Percentiles rank a stretch among this genome's conserved stretches.
Conservation (phyloP, 2,888 invertebrate genomes). For the Clunio marinus region DNA sequence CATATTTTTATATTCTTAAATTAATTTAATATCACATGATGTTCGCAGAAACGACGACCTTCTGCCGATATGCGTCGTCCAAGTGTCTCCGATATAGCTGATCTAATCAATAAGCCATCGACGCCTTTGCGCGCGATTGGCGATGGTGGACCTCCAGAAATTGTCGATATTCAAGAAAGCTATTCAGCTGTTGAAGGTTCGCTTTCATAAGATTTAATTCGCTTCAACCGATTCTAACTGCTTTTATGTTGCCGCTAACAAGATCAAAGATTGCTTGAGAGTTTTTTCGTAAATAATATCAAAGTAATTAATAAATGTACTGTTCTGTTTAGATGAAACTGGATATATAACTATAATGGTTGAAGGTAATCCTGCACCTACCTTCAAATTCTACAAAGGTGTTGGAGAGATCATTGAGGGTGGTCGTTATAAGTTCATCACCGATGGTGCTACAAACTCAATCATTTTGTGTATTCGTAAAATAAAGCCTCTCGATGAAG, state of each 20-base stretch:
- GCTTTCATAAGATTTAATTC: slow-evolving; percentile 10
- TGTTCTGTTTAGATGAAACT: slow-evolving; percentile 53
- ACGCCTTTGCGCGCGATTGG: slow-evolving; percentile 80
- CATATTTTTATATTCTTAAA: not conserved
- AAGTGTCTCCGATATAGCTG: slow-evolving; percentile 85
- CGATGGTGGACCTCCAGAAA: slow-evolving; percentile 78
- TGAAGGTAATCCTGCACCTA: slow-evolving; percentile 91
- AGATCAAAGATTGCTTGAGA: not conserved
- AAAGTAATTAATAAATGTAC: not conserved
- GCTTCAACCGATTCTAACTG: no score
- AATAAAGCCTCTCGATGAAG: slow-evolving; percentile 95
- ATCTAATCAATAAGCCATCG: slow-evolving; percentile 84
- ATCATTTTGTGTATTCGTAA: slow-evolving; percentile 94
- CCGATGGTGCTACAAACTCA: slow-evolving; percentile 88
- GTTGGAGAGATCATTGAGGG: slow-evolving; percentile 90
- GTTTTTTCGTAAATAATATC: no score
- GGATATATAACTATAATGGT: slow-evolving; percentile 90
- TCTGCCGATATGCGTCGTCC: slow-evolving; percentile 87
- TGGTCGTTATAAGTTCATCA: slow-evolving; percentile 90
- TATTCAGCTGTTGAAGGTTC: slow-evolving; percentile 95
- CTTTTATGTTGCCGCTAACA: not conserved
- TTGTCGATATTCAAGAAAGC: slow-evolving; percentile 89
- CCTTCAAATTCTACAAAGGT: slow-evolving; percentile 93
- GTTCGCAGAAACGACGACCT: slow-evolving; percentile 68
- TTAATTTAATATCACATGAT: not conserved